A percentile compares a stretch with the other conserved stretches of the same genome.
Evolutionary conservation across 2,797 vertebrate genomes (phyloP).

Genomic region (Sebastes elongatus): DNA sequence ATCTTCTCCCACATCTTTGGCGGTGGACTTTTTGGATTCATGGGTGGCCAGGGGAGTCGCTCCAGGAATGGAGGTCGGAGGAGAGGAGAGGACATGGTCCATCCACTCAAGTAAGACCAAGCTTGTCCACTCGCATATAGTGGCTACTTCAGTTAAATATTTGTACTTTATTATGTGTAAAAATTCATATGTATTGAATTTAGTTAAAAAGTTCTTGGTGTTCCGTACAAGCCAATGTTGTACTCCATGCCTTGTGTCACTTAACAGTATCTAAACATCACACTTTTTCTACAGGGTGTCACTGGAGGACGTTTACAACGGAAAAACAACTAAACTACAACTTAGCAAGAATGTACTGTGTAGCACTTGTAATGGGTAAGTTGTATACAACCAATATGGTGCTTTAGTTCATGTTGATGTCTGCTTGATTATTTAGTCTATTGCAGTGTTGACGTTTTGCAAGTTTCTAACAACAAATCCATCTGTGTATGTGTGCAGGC

Average conservation of each 20-base stretch:
- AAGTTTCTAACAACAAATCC: not conserved
- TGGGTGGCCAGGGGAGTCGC: conserved; percentile 92
- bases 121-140: not conserved
- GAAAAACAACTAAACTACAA: conserved; percentile 98
- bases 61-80: conserved; percentile 94
- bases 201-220: not conserved
- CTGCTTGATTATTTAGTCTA: too few relatives aligned
- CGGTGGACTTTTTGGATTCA: conserved; percentile 95
- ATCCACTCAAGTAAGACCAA: conserved; percentile 92
- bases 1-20: conserved; percentile 99
- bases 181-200: not conserved
- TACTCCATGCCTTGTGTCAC: not conserved
- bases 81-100: conserved; percentile 99
- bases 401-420: not conserved
- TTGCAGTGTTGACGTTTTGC: not conserved
- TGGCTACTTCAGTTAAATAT: not conserved
- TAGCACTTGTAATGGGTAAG: conserved; percentile 96
- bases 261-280: not conserved
- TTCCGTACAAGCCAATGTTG: not conserved
- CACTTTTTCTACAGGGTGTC: conserved; percentile 85
- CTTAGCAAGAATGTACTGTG: conserved; percentile 99
- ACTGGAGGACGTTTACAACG: conserved; percentile 98
- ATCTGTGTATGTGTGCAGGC: conserved; percentile 77
- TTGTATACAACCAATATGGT: conserved; percentile 17
- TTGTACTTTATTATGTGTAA: not conserved